Conservation (phyloP, 1,140 invertebrate species). For the Drusus annulatus region DNA sequence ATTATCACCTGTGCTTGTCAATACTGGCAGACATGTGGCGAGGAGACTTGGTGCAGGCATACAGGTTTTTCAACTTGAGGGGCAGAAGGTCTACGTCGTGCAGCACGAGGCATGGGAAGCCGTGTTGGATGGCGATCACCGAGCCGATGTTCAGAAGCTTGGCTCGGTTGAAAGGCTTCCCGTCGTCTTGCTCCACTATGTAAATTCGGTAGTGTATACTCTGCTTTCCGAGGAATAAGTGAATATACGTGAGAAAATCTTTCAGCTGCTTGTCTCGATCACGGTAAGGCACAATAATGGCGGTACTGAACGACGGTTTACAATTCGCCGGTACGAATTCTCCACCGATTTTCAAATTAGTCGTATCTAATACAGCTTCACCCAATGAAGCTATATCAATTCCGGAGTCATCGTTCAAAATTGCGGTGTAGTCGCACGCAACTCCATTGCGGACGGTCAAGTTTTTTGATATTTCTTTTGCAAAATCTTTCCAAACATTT, state of each 20-base stretch:
- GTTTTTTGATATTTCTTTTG: constrained; percentile 48
- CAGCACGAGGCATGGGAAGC: constrained; percentile 92
- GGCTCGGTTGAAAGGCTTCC: constrained; percentile 90
- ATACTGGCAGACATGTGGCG: constrained; percentile 94
- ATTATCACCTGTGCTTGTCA: constrained; percentile 81
- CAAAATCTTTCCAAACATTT: constrained; percentile 51
- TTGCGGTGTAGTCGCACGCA: constrained; percentile 43
- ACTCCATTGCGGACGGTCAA: constrained; percentile 10
- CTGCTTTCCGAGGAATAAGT: constrained; percentile 66
- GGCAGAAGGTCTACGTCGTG: constrained; percentile 97
- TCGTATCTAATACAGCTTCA: constrained; percentile 21
- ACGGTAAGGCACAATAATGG: constrained; percentile 69
- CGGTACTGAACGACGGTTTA: constrained; percentile 66
- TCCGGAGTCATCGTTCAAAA: constrained; percentile 47
- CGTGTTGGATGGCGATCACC: constrained; percentile 78
- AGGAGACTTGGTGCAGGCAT: constrained; percentile 89
- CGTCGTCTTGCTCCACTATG: constrained; percentile 89
- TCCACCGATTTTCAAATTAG: constrained; percentile 46
- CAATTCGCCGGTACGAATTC: constrained; percentile 48
- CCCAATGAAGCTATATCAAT: background rate
- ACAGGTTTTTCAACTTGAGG: constrained; percentile 90
- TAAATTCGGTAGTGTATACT: constrained; percentile 80
- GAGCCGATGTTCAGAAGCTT: constrained; percentile 96
- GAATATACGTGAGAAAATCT: constrained; percentile 68
- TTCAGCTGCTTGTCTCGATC: constrained; percentile 66